Percentiles rank a stretch among this genome's conserved stretches.
Conservation (phyloP, 1,140 invertebrate genomes). For the Meteorus sp. region DNA sequence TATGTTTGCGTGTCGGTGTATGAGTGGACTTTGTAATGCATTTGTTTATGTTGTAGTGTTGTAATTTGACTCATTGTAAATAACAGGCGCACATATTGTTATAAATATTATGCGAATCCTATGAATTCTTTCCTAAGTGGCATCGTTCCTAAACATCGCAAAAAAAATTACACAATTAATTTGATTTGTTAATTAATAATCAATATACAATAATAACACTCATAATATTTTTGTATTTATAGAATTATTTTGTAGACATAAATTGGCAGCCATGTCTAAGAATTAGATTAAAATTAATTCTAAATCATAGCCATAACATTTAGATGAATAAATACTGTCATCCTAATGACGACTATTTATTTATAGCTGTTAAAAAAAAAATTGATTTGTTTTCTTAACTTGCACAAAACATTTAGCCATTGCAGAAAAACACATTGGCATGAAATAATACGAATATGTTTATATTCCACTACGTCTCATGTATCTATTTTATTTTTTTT, state of each 20-base stretch:
- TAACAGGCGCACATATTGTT: background rate
- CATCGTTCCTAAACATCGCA: background rate
- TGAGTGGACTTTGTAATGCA: background rate
- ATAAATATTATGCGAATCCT: background rate
- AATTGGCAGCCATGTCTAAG: constrained; percentile 13
- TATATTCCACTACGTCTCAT: no score
- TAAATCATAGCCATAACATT: constrained; percentile 10
- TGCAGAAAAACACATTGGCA: constrained; percentile 2
- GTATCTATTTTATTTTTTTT: no score
- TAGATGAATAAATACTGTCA: constrained; percentile 5
- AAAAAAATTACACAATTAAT: background rate
- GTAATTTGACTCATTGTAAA: background rate
- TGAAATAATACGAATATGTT: background rate
- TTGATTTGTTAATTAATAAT: no score
- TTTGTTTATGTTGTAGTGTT: no score
- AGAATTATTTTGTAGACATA: background rate
- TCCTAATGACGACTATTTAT: constrained; percentile 5
- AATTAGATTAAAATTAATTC: background rate
- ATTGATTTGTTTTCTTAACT: background rate
- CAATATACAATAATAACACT: background rate
- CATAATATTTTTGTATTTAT: background rate
- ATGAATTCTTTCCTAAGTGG: no score
- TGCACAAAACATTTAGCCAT: background rate
- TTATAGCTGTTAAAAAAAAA: no score
- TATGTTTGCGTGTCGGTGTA: background rate